phyloP scores from a whole-genome alignment of 2,888 invertebrate genomes.

The Thysanoteuthis rhombus region DNA sequence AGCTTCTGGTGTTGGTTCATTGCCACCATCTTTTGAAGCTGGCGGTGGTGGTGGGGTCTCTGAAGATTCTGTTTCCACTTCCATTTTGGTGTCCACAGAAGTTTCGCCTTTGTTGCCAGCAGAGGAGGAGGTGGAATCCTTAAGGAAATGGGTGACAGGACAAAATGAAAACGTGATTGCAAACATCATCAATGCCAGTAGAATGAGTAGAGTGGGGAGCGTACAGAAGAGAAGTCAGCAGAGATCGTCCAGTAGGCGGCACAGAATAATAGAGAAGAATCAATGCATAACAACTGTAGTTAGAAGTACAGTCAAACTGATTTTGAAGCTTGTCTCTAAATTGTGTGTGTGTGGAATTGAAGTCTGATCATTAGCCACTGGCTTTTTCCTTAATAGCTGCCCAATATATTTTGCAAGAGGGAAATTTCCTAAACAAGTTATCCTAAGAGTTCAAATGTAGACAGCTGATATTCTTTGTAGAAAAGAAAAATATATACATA shows the following conservation, averaged over 20 bases:
- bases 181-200: conserved; percentile 13
- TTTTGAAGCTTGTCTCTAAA: too few species aligned
- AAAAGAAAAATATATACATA: too few species aligned
- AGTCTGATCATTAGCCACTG: not conserved
- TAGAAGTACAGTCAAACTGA: too few species aligned
- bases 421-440: too few species aligned
- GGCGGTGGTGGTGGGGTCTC: not conserved
- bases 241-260: not conserved
- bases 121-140: conserved; percentile 14
- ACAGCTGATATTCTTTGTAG: too few species aligned
- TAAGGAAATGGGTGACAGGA: not conserved
- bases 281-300: too few species aligned
- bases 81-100: not conserved
- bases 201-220: not conserved
- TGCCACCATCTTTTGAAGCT: not conserved
- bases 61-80: not conserved
- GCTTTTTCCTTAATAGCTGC: too few species aligned
- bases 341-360: not conserved
- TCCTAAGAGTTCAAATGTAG: too few species aligned
- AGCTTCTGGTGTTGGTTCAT: not conserved
- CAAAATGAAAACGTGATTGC: not conserved
- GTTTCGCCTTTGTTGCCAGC: not conserved
- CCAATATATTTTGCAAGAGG: too few species aligned
- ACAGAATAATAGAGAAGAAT: not conserved
- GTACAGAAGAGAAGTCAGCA: not conserved